Evolutionary conservation across 1,140 invertebrate species (phyloP).

Genomic region (Zaprionus vittiger): DNA sequence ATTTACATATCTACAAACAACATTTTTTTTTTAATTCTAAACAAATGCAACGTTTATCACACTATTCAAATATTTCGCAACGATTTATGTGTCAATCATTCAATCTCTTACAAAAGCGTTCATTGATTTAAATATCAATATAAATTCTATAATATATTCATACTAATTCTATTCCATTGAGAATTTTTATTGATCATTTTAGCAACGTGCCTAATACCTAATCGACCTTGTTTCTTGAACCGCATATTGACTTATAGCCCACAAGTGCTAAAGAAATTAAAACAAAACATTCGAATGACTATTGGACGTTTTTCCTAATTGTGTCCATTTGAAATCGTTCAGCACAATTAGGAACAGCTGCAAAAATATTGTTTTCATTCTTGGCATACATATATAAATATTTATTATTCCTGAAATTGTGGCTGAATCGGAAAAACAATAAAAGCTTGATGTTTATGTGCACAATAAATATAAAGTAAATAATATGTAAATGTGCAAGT

Average conservation of each 20-base stretch:
- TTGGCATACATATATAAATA: not conserved
- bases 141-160: constrained; percentile 16
- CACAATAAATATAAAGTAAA: constrained; percentile 3
- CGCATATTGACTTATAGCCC: constrained; percentile 32
- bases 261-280: constrained; percentile 28
- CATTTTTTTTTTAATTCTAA: not conserved
- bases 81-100: not conserved
- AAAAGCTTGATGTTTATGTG: too few species aligned
- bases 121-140: constrained; percentile 38
- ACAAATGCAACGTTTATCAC: not conserved
- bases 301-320: constrained; percentile 7
- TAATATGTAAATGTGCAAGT: too few species aligned
- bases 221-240: constrained; percentile 40
- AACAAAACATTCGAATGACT: not conserved
- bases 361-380: not conserved
- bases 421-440: too few species aligned
- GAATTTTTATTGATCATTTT: not conserved
- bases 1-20: not conserved
- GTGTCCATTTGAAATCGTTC: constrained; percentile 18
- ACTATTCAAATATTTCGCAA: not conserved
- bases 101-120: not conserved
- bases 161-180: not conserved
- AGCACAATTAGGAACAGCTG: constrained; percentile 35
- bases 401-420: not conserved
- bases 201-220: not conserved